A percentile compares a stretch with the other conserved stretches of the same genome.
Conservation (phyloP, 2,888 invertebrate genomes). For the Encarsia formosa region DNA sequence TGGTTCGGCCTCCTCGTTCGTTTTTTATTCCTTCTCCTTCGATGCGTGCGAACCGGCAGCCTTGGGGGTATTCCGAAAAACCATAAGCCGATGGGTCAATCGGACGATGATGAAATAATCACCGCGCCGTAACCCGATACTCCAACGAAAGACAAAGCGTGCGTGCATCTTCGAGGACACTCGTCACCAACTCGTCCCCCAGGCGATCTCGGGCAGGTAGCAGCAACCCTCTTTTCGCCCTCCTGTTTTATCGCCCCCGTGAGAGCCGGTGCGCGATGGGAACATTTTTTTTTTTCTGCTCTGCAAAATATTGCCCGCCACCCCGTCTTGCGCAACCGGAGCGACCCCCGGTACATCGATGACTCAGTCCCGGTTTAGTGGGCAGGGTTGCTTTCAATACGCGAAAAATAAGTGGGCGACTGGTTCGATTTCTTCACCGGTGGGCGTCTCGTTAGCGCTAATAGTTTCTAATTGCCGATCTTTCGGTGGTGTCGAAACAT, state of each 20-base stretch:
- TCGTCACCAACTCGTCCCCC: too few species aligned
- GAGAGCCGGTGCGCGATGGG: conserved; percentile 2
- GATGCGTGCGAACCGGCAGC: conserved; percentile 13
- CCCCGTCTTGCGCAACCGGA: too few species aligned
- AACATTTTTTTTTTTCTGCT: not conserved
- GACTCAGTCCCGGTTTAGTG: too few species aligned
- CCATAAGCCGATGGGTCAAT: not conserved
- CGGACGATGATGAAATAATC: too few species aligned
- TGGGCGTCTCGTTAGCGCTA: conserved; percentile 25
- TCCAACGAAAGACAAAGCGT: too few species aligned
- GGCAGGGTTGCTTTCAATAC: too few species aligned
- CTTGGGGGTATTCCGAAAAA: conserved; percentile 7
- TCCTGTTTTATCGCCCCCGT: conserved; percentile 13
- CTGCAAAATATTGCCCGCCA: not conserved
- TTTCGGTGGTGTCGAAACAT: too few species aligned
- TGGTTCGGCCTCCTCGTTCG: too few species aligned
- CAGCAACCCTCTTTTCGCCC: not conserved
- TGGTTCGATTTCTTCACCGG: conserved; percentile 12
- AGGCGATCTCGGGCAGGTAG: too few species aligned
- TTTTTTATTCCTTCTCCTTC: conserved; percentile 3
- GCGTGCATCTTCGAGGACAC: too few species aligned
- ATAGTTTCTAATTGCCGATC: conserved; percentile 25
- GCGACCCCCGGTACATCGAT: too few species aligned
- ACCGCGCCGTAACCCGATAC: too few species aligned
- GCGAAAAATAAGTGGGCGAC: conserved; percentile 22